Percentiles rank a stretch among this genome's conserved stretches.
Evolutionary conservation across 2,888 invertebrate genomes (phyloP).

Genomic region (Nebria brevicollis): DNA sequence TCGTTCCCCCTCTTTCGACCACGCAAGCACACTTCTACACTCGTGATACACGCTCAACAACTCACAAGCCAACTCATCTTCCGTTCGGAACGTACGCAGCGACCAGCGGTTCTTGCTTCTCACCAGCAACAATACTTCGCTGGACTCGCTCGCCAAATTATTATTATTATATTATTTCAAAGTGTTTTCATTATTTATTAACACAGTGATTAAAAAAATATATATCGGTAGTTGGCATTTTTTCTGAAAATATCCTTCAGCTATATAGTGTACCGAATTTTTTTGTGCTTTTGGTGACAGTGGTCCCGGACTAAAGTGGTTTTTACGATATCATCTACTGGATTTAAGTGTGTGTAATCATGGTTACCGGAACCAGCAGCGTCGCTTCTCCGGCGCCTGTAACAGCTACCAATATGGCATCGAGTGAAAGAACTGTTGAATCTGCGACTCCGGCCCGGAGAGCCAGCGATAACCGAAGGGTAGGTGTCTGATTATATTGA

Average conservation of each 20-base stretch:
- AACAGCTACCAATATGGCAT: constrained; percentile 56
- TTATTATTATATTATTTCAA: no score
- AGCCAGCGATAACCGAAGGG: constrained; percentile 63
- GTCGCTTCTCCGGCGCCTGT: constrained; percentile 52
- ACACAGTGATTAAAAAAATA: no score
- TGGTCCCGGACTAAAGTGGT: neutral
- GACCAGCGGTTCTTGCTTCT: neutral
- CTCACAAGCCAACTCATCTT: neutral
- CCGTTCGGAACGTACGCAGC: neutral
- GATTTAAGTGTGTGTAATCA: constrained; percentile 25
- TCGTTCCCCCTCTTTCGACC: neutral
- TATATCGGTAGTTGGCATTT: no score
- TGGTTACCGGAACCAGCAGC: constrained; percentile 49
- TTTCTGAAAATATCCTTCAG: no score
- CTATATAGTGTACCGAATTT: neutral
- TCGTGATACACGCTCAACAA: neutral
- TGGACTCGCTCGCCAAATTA: no score
- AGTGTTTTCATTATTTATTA: no score
- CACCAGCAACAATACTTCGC: no score
- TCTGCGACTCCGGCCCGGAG: constrained; percentile 55
- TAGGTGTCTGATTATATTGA: constrained; percentile 53
- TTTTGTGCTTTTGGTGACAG: neutral
- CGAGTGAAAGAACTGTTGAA: constrained; percentile 40
- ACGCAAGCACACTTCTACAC: neutral
- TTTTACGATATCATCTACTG: neutral